A percentile compares a stretch with the other conserved stretches of the same genome.
These are phyloP conservation scores for Fregetta grallaria DNA, from an alignment of 2,113 vertebrate species.

Conservation along the genomic window DNA sequence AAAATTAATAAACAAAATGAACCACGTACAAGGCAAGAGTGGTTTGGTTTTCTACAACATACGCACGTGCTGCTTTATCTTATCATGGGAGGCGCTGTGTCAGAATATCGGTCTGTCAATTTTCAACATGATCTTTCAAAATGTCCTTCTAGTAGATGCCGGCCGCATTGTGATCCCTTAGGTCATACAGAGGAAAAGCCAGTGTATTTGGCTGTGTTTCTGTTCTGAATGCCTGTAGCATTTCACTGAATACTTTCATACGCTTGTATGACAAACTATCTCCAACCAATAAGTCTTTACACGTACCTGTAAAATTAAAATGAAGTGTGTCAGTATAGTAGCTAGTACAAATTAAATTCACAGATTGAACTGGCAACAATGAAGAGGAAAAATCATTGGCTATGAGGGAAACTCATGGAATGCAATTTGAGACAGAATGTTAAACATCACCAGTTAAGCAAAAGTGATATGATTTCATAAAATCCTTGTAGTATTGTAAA, in stretches of 20 bases:
- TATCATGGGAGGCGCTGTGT: not conserved
- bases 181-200: not conserved
- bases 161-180: not conserved
- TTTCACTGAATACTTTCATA: not conserved
- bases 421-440: not conserved
- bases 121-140: not conserved
- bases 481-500: slow-evolving; percentile 31
- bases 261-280: not conserved
- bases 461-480: slow-evolving; percentile 4
- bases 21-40: accelerated
- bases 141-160: not conserved
- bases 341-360: not conserved
- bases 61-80: not conserved
- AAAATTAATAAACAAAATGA: not conserved
- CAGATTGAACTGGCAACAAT: not conserved
- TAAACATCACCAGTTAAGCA: not conserved
- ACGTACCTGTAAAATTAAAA: not conserved
- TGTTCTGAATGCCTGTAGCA: not conserved
- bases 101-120: not conserved
- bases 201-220: not conserved
- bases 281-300: not conserved
- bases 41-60: not conserved
- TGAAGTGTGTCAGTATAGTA: not conserved
- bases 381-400: not conserved
- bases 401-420: not conserved